Evolutionary conservation across 2,113 vertebrate species (phyloP).

Genomic region (Toxostoma redivivum): DNA sequence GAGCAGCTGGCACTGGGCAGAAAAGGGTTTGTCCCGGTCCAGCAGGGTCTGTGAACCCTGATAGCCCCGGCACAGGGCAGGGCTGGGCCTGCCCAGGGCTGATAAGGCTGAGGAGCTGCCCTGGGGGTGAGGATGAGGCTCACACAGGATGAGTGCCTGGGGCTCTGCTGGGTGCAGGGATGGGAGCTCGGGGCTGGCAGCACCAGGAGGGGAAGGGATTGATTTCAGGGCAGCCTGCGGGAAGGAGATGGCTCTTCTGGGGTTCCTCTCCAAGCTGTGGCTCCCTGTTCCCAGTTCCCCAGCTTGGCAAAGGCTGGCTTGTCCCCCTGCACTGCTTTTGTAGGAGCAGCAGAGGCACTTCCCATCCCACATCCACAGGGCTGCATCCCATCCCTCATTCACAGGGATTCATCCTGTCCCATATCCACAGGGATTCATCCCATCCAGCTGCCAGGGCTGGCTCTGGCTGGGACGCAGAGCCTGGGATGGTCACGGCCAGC

Average conservation of each 20-base stretch:
- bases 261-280: not conserved
- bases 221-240: not conserved
- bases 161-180: accelerated
- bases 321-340: not conserved
- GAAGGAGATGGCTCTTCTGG: not conserved
- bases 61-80: not conserved
- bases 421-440: accelerated
- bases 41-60: not conserved
- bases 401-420: accelerated
- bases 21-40: not conserved
- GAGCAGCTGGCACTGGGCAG: no score
- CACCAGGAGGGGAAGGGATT: not conserved
- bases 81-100: not conserved
- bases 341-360: not conserved
- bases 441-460: not conserved
- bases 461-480: not conserved
- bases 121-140: not conserved
- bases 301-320: not conserved
- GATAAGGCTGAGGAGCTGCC: not conserved
- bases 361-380: accelerated
- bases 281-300: not conserved
- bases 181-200: not conserved
- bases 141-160: accelerated
- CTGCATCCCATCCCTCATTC: accelerated
- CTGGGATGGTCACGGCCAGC: not conserved